These are phyloP conservation scores for Stenolophus ochropezus DNA, from an alignment of 2,888 invertebrate genomes.

Conservation along the genomic window DNA sequence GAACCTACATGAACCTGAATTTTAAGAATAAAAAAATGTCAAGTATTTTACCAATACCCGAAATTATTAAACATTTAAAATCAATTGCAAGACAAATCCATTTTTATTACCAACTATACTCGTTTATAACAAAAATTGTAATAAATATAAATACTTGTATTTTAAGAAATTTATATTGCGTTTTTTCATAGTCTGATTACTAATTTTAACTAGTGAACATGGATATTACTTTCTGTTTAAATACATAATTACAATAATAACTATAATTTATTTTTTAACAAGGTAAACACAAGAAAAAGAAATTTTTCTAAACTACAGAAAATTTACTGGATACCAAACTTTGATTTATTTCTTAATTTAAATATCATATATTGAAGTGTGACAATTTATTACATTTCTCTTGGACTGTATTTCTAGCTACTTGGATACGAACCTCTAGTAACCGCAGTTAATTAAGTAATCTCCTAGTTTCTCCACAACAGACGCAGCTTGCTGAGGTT, in stretches of 20 bases:
- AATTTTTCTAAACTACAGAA: too few species aligned
- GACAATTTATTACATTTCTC: background rate
- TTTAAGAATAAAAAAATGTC: too few species aligned
- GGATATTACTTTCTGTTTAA: background rate
- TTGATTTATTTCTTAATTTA: background rate
- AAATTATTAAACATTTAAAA: too few species aligned
- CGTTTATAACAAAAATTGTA: too few species aligned
- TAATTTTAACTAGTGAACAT: background rate
- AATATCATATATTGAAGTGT: background rate
- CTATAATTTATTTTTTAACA: background rate
- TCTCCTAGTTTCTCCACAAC: conserved; percentile 98
- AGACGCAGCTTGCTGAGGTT: conserved; percentile 96
- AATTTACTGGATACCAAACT: background rate
- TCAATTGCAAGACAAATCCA: too few species aligned
- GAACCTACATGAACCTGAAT: background rate
- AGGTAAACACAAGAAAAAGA: background rate
- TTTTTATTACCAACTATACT: too few species aligned
- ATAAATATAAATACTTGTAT: too few species aligned
- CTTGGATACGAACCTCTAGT: conserved; percentile 82
- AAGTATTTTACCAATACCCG: too few species aligned
- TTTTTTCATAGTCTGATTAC: background rate
- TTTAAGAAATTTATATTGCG: background rate
- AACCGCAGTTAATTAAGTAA: conserved; percentile 97
- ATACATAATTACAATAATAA: background rate
- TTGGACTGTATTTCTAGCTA: background rate